Conservation (phyloP, 2,797 vertebrate species). For the Rhadinocentrus ornatus region DNA sequence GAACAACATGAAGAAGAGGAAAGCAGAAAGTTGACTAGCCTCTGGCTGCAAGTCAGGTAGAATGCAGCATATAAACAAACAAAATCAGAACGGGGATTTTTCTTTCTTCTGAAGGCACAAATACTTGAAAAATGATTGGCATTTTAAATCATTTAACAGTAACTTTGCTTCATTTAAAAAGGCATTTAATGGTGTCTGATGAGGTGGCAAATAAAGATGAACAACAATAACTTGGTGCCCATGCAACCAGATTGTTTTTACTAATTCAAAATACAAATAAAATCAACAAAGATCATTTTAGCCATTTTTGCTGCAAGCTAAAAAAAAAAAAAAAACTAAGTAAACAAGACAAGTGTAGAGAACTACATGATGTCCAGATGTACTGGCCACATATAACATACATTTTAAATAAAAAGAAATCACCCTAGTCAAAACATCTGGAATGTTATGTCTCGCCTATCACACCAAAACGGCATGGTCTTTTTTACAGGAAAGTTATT, state of each 20-base stretch:
- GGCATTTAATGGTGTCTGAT: neutral
- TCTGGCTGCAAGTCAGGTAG: conserved; percentile 22
- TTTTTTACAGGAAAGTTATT: conserved; percentile 68
- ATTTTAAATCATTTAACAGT: neutral
- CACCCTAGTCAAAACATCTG: conserved; percentile 42
- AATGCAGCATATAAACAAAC: conserved; percentile 22
- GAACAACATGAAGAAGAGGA: conserved; percentile 29
- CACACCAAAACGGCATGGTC: conserved; percentile 47
- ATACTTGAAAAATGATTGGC: neutral
- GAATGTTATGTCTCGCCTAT: conserved; percentile 36
- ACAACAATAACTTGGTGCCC: neutral
- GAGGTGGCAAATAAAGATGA: neutral
- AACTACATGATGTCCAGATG: neutral
- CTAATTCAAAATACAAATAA: neutral
- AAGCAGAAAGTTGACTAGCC: conserved; percentile 37
- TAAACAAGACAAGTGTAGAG: neutral
- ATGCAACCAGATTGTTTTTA: neutral
- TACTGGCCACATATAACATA: neutral
- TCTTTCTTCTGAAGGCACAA: conserved; percentile 4
- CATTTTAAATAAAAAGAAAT: neutral
- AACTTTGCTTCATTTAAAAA: neutral
- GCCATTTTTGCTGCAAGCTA: no score
- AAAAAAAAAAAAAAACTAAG: neutral
- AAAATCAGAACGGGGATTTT: neutral
- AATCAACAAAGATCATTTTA: neutral